Evolutionary conservation across 1,140 invertebrate genomes (phyloP), one percentile per base, ranked within the genome.

Genomic region (Schlechtendalia chinensis): DNA sequence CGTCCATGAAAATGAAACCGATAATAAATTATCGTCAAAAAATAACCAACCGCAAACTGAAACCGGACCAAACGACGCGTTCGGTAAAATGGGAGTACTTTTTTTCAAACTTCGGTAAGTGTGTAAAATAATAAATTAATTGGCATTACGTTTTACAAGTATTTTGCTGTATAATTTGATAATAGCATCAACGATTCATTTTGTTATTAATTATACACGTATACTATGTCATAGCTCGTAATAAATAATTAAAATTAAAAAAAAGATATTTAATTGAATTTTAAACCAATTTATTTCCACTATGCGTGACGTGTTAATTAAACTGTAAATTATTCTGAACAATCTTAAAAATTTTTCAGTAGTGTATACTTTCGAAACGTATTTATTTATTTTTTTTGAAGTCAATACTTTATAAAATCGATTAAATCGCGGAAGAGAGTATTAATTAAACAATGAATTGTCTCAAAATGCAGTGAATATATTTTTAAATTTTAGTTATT

Each of bases 91-190:
- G 54, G 75, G 75, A 16, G 58, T 79, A 29, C 24, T 79, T 22
- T 79, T 79, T 63, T 79, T 79, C 8, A 79, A 79, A 79, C 39
- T 79, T 56, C 29, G 58, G 75, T 79, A 19, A 27, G 75, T 61
- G 24, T 24, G 12, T 24, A 17, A 29, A 45, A 1, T 67, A 45
- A 45, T 67, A 67, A 65, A 8, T 65, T 65, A n/a, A n/a, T n/a
- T n/a, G n/a, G n/a, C n/a, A 39, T 39, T 39, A 39, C 32, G 32
- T n/a, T 32, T 39, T n/a, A 32, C 19, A 39, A 19, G 19, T 19
- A 65, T n/a, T 65, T 65, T 65, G 29, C 17, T 8, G 1, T 10
- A 12, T 39, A 39, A n/a, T 39, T 39, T 39, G 3, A 39, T 39
- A 4, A 39, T 39, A 39, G 8, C 8, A 39, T 39, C 8, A 39